Evolutionary conservation across 2,888 invertebrate species (phyloP).

Genomic region (Prenolepis imparis): DNA sequence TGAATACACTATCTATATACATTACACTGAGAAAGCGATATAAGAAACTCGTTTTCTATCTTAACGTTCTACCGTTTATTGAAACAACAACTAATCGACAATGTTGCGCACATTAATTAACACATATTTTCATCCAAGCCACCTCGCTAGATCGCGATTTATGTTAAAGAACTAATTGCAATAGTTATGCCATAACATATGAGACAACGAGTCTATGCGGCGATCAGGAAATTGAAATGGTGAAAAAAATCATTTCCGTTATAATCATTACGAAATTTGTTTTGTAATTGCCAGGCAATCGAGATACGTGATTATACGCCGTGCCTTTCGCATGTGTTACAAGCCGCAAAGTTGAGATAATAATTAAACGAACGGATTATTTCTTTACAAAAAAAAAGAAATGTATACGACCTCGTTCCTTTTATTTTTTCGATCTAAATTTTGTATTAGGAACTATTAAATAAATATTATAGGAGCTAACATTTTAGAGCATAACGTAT

Average conservation of each 20-base stretch:
- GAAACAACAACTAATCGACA: neutral
- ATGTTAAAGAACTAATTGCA: neutral
- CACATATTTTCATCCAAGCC: neutral
- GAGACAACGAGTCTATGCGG: constrained; percentile 3
- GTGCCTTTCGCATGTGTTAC: constrained; percentile 5
- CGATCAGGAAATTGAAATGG: constrained; percentile 18
- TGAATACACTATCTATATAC: neutral
- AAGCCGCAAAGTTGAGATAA: neutral
- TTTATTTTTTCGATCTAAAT: neutral
- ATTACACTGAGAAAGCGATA: constrained; percentile 22
- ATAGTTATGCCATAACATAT: constrained; percentile 18
- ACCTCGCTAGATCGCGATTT: neutral
- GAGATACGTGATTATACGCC: constrained; percentile 1
- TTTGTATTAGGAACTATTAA: too few species aligned
- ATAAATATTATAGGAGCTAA: too few species aligned
- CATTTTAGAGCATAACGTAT: neutral
- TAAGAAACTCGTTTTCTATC: constrained; percentile 13
- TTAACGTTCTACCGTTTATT: constrained; percentile 1
- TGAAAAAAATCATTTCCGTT: constrained; percentile 13
- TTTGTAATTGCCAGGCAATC: constrained; percentile 20
- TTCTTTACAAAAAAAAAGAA: neutral
- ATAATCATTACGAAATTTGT: neutral
- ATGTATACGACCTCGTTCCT: neutral
- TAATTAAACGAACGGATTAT: neutral
- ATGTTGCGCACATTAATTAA: constrained; percentile 22